Base-by-base conservation (phyloP, 2,113 vertebrate genomes). In the Chaetodon trifascialis region DNA sequence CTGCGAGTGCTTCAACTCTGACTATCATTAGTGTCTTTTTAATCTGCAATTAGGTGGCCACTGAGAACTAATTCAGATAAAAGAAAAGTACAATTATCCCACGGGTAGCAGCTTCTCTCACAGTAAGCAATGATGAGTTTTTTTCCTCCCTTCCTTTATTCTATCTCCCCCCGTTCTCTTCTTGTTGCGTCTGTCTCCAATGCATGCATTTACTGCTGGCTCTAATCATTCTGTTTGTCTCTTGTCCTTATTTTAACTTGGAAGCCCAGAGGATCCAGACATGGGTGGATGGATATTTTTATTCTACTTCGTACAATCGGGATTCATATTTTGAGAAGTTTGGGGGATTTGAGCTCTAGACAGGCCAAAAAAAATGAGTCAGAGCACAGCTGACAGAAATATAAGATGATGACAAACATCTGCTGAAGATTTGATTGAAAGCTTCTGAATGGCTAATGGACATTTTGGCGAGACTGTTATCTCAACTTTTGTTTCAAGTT, bases 241-340 rank as follows among this genome's bases (percentile, higher is more conserved):
- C 71, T 73, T 89, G 79, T 79, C 73, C 79, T 80, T 56, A 64
- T 86, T 86, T 85, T 63, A 69, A 70, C 54, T 72, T 25, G 47
- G 23, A 85, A 79, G 64, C 80, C 79, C 69, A n/a, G 30, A 60
- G 63, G 81, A 88, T 82, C 46, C 80, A 85, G 16, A 71, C 42
- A 67, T 66, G 49, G 7, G 58, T 74, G 68, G 78, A 42, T 72
- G 54, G 63, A 73, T 83, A 64, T 80, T 77, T 86, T 82, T 77
- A 76, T 77, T 51, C 40, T 84, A 10, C 58, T 59, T 51, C 30
- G 66, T 49, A 63, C 46, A 86, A 62, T 63, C 5, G 2, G 19
- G 14, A 80, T 72, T 86, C 14, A 63, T 62, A 11, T 44, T 76
- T 58, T 76, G 21, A 80, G 23, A 34, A 4, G 58, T 74, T 79